These are phyloP conservation scores for Helicoverpa assulta DNA, from an alignment of 2,888 invertebrate species.

Conservation along the genomic window DNA sequence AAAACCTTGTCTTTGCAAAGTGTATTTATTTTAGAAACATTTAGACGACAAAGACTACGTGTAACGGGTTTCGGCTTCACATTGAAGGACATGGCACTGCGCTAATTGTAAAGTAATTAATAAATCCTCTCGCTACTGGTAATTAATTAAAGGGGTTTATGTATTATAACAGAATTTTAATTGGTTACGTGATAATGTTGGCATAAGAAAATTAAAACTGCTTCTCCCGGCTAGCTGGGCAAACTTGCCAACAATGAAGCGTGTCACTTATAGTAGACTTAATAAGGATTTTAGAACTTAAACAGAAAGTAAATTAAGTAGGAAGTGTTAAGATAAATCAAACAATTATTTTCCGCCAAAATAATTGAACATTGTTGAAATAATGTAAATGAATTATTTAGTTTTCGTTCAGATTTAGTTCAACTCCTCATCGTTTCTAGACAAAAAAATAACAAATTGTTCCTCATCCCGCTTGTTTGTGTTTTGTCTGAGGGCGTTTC, in stretches of 20 bases:
- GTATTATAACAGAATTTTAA: slow-evolving; percentile 76
- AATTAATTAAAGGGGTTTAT: slow-evolving; percentile 74
- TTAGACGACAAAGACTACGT: background rate
- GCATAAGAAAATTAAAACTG: slow-evolving; percentile 75
- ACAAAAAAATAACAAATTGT: background rate
- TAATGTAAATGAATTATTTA: background rate
- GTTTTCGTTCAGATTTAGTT: background rate
- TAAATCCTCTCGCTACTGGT: slow-evolving; percentile 67
- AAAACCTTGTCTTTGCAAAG: slow-evolving; percentile 6
- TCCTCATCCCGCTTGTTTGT: background rate
- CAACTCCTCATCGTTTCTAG: background rate
- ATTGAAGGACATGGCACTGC: slow-evolving; percentile 32
- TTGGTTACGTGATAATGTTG: slow-evolving; percentile 80
- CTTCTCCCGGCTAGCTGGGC: slow-evolving; percentile 56
- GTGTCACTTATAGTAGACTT: slow-evolving; percentile 55
- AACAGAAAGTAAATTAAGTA: slow-evolving; percentile 32
- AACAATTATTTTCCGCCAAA: background rate
- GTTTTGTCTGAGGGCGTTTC: too few relatives aligned
- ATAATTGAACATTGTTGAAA: slow-evolving; percentile 4
- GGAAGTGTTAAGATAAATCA: slow-evolving; percentile 6
- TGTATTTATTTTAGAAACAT: slow-evolving; percentile 24
- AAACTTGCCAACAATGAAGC: slow-evolving; percentile 59
- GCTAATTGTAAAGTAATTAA: slow-evolving; percentile 70
- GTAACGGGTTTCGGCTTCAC: slow-evolving; percentile 15
- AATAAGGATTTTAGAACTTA: slow-evolving; percentile 39